phyloP scores from a whole-genome alignment of 2,888 invertebrate species.

The Microctonus aethiopoides region DNA sequence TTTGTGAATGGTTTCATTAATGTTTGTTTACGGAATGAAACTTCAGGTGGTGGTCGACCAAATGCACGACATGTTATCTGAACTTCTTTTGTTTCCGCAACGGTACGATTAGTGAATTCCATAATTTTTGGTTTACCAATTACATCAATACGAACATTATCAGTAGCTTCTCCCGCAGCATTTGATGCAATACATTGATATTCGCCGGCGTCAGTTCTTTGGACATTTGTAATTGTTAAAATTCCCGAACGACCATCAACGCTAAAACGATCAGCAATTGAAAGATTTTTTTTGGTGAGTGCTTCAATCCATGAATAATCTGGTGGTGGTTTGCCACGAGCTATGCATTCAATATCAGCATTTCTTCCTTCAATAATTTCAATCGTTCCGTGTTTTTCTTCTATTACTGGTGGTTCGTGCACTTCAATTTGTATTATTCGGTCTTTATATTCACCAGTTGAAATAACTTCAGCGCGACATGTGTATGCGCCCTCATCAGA shows the following conservation, averaged over 20 bases:
- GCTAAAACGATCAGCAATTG: constrained; percentile 75
- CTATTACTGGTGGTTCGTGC: constrained; percentile 80
- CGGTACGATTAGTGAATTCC: constrained; percentile 80
- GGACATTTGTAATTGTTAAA: constrained; percentile 79
- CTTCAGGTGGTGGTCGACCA: constrained; percentile 83
- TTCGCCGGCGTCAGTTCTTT: constrained; percentile 81
- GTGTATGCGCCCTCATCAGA: constrained; percentile 88
- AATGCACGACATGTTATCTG: constrained; percentile 81
- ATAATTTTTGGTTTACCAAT: constrained; percentile 84
- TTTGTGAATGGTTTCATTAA: constrained; percentile 73
- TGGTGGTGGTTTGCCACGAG: constrained; percentile 86
- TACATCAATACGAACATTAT: constrained; percentile 76
- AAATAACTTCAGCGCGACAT: constrained; percentile 86
- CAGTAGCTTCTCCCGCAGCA: constrained; percentile 78
- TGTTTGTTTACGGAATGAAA: constrained; percentile 84
- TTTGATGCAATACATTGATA: constrained; percentile 87
- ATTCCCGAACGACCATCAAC: constrained; percentile 80
- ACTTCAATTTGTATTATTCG: constrained; percentile 85
- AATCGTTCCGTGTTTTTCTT: constrained; percentile 71
- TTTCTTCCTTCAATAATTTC: constrained; percentile 86
- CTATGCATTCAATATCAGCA: constrained; percentile 80
- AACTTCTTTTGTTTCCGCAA: constrained; percentile 73
- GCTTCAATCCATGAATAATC: constrained; percentile 86
- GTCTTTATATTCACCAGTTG: constrained; percentile 82
- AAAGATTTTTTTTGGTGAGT: constrained; percentile 78